These are phyloP conservation scores for Cyclina sinensis DNA, from an alignment of 1,140 invertebrate genomes.

Conservation along the genomic window DNA sequence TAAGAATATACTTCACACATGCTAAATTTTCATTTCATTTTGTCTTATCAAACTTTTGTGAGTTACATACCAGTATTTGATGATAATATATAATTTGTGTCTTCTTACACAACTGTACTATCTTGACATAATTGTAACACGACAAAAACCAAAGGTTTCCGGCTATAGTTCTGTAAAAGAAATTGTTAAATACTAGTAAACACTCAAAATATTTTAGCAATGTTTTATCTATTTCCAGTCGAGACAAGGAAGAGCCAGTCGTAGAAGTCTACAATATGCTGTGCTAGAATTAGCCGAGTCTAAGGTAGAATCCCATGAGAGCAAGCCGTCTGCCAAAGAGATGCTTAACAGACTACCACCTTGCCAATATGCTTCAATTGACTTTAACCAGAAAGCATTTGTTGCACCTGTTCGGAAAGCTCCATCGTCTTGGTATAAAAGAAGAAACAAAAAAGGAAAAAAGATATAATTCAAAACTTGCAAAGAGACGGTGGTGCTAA, in stretches of 20 bases:
- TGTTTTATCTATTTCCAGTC: not conserved
- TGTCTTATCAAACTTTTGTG: too few relatives aligned
- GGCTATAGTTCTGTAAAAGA: too few relatives aligned
- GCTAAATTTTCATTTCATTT: too few relatives aligned
- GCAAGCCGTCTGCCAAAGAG: not conserved
- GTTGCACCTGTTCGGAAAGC: conserved; percentile 57
- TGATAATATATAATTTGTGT: too few relatives aligned
- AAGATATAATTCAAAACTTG: not conserved
- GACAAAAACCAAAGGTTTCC: too few relatives aligned
- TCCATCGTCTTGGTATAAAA: conserved; percentile 58
- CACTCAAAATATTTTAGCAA: too few relatives aligned
- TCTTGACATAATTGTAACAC: too few relatives aligned
- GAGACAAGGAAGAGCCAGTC: not conserved
- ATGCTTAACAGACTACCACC: not conserved
- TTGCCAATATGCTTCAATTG: conserved; percentile 52
- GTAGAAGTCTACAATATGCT: conserved; percentile 20
- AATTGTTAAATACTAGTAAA: too few relatives aligned
- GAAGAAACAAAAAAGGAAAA: conserved; percentile 35
- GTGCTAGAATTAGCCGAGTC: not conserved
- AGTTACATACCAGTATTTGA: too few relatives aligned
- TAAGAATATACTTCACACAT: too few relatives aligned
- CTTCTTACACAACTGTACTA: too few relatives aligned
- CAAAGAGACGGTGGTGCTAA: too few relatives aligned
- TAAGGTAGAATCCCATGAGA: not conserved
- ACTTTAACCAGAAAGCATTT: conserved; percentile 52